phyloP scores from a whole-genome alignment of 2,113 vertebrate genomes.

The Vombatus ursinus region DNA sequence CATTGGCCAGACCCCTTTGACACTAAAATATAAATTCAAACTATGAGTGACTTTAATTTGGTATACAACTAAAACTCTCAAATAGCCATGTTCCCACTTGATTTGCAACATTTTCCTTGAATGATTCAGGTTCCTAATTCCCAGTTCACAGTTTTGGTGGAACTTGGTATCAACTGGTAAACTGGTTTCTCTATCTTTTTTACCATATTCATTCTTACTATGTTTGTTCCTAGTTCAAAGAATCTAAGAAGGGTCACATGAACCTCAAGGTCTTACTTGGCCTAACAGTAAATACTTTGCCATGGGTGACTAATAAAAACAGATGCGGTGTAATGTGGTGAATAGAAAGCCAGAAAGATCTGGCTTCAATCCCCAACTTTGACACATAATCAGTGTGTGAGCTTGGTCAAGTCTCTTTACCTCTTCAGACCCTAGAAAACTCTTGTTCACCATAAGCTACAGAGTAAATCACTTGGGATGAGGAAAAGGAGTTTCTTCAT shows the following conservation, averaged over 20 bases:
- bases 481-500: background rate
- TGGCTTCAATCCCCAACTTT: background rate
- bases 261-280: background rate
- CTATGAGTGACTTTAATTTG: no score
- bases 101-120: no score
- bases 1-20: background rate
- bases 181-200: background rate
- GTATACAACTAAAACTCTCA: no score
- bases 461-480: background rate
- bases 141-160: no score
- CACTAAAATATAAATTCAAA: background rate
- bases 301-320: background rate
- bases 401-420: background rate
- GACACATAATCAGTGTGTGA: background rate
- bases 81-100: no score
- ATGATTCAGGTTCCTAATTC: no score
- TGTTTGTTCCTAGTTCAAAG: background rate
- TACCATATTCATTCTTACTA: background rate
- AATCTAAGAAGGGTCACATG: background rate
- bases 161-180: no score
- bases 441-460: background rate
- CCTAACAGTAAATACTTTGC: background rate
- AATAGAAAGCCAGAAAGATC: background rate
- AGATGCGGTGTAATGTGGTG: background rate
- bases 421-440: background rate